Evolutionary conservation across 2,113 vertebrate genomes (phyloP), one percentile per base, ranked within the genome.

Genomic region (Indicator indicator): DNA sequence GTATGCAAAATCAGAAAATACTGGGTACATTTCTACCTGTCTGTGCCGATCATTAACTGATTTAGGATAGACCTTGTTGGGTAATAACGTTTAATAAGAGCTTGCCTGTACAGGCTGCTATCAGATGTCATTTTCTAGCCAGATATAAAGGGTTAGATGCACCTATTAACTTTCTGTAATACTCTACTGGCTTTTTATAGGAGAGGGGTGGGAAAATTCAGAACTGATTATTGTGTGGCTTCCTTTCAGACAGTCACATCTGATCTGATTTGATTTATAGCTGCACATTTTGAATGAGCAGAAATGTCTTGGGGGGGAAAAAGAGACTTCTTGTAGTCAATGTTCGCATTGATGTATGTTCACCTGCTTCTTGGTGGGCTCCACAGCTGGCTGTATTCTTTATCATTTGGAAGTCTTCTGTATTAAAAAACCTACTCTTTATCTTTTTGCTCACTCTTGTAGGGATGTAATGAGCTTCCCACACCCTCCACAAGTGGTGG

Each of bases 121-220:
- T 96, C 94, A 93, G 89, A 90, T 95, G 94, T 92, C 89, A 92
- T 94, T 96, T 93, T 87, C 40, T n/a, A 63, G 90, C 54, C 86
- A 84, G 65, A 86, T 94, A 83, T 68, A 72, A 93, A 55, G 68
- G 71, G 88, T 26, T 91, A 76, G 85, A 19, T 92, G 94, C 93
- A 78, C 92, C 60, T 89, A 73, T 71, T 89, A 74, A 93, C 77
- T 92, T 93, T 96, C 89, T 95, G 68, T 91, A 97, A 93, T 32
- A n/a, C 65, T 63, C 76, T 77, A 55, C 77, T 33, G 77, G 54
- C 77, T 81, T 70, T 85, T 93, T 91, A 86, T 92, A 88, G 69
- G 90, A 95, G 83, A 91, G 62, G 83, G 88, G 92, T 95, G 94
- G 94, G 94, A 97, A 95, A 94, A 94, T 92, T 94, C 94, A 94